Conservation (phyloP, 2,888 invertebrate species). For the Melinaea marsaeus region DNA sequence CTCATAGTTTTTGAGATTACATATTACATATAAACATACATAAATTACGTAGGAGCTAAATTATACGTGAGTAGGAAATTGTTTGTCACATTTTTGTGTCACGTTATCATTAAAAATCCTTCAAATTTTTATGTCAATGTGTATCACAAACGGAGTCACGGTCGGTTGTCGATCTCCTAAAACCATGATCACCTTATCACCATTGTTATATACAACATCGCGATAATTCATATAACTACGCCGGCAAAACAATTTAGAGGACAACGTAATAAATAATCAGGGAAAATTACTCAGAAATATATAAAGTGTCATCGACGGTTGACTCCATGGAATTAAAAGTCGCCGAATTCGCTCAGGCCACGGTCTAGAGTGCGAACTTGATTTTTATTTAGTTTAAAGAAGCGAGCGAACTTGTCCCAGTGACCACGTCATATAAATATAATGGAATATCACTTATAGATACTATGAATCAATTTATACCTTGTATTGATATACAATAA, state of each 20-base stretch:
- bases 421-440: slow-evolving; percentile 72
- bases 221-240: slow-evolving; percentile 48
- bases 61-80: slow-evolving; percentile 33
- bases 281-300: slow-evolving; percentile 9
- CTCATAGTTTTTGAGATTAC: background rate
- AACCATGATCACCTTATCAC: slow-evolving; percentile 67
- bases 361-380: slow-evolving; percentile 68
- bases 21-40: slow-evolving; percentile 7
- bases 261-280: slow-evolving; percentile 12
- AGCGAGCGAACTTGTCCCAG: slow-evolving; percentile 72
- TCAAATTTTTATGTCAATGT: slow-evolving; percentile 53
- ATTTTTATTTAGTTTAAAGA: slow-evolving; percentile 71
- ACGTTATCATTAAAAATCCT: slow-evolving; percentile 67
- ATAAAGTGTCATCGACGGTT: no score
- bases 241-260: slow-evolving; percentile 35
- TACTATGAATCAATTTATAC: no score
- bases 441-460: slow-evolving; percentile 40
- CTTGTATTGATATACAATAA: no score
- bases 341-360: slow-evolving; percentile 48
- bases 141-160: slow-evolving; percentile 68
- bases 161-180: slow-evolving; percentile 74
- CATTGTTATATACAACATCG: slow-evolving; percentile 50
- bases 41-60: slow-evolving; percentile 21
- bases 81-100: slow-evolving; percentile 48
- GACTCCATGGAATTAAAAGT: slow-evolving; percentile 35